Evolutionary conservation across 1,140 invertebrate genomes (phyloP).

Genomic region (Leptinotarsa texana): DNA sequence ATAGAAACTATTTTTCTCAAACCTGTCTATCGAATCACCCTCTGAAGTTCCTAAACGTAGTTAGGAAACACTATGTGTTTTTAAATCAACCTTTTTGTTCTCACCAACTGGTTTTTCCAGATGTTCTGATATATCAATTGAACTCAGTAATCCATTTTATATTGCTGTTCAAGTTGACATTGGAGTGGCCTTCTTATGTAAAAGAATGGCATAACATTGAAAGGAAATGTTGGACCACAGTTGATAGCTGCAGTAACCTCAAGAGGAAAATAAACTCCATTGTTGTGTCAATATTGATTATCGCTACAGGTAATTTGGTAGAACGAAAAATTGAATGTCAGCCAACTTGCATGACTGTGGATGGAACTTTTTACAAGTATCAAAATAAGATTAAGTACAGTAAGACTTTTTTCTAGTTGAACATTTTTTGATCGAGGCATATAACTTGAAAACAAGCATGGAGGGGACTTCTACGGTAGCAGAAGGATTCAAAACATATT

Average conservation of each 20-base stretch:
- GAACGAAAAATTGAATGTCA: neutral
- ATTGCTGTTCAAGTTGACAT: slow-evolving; percentile 19
- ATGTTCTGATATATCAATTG: neutral
- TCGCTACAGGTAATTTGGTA: slow-evolving; percentile 25
- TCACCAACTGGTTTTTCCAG: neutral
- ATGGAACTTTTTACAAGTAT: neutral
- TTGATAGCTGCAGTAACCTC: slow-evolving; percentile 9
- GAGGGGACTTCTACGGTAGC: neutral
- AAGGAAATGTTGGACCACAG: neutral
- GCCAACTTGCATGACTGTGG: too few relatives aligned
- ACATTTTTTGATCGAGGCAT: neutral
- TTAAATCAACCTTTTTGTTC: too few relatives aligned
- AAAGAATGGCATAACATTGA: slow-evolving; percentile 31
- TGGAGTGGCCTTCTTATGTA: slow-evolving; percentile 25
- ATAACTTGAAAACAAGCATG: slow-evolving; percentile 7
- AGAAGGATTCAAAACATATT: slow-evolving; percentile 16
- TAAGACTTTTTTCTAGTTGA: slow-evolving; percentile 17
- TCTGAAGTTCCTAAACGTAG: too few relatives aligned
- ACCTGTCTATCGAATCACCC: too few relatives aligned
- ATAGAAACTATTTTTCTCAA: too few relatives aligned
- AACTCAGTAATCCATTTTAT: neutral
- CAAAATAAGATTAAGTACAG: neutral
- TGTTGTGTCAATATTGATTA: neutral
- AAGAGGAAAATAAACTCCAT: slow-evolving; percentile 19
- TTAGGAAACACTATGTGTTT: too few relatives aligned